Percentiles rank a stretch among this genome's conserved stretches.
phyloP scores from a whole-genome alignment of 1,140 invertebrate genomes.

The Aphidius gifuensis region DNA sequence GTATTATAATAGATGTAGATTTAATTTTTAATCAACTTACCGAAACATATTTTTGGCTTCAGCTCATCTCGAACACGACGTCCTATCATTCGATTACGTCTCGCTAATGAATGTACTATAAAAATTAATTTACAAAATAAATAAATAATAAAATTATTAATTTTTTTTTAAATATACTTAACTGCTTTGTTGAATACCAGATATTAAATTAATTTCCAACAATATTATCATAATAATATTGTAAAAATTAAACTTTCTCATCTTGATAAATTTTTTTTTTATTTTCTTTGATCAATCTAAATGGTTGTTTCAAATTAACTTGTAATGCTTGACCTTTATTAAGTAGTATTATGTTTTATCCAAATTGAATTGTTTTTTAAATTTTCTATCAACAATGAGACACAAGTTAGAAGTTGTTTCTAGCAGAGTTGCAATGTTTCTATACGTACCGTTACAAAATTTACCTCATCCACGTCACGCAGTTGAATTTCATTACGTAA shows the following conservation, averaged over 20 bases:
- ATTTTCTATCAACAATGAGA: background rate
- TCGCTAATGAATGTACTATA: slow-evolving; percentile 21
- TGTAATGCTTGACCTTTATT: no score
- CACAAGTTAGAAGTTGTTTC: background rate
- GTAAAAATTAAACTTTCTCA: no score
- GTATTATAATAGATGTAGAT: slow-evolving; percentile 8
- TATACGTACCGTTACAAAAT: slow-evolving; percentile 25
- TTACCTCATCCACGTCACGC: slow-evolving; percentile 11
- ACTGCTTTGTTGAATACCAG: no score
- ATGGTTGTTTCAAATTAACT: no score
- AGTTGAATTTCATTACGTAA: background rate
- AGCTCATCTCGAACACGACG: slow-evolving; percentile 37
- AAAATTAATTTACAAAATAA: background rate
- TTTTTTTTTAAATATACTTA: background rate
- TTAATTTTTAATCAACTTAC: slow-evolving; percentile 30
- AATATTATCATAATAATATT: no score
- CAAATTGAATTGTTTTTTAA: no score
- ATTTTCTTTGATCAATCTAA: no score
- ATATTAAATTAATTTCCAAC: no score
- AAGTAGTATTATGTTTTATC: no score
- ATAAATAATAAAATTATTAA: background rate
- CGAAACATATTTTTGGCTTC: slow-evolving; percentile 48
- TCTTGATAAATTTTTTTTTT: no score
- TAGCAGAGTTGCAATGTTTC: slow-evolving; percentile 17
- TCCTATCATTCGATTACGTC: slow-evolving; percentile 39